These are phyloP conservation scores for Hirundo rustica DNA, from an alignment of 2,797 vertebrate genomes.

Conservation along the genomic window DNA sequence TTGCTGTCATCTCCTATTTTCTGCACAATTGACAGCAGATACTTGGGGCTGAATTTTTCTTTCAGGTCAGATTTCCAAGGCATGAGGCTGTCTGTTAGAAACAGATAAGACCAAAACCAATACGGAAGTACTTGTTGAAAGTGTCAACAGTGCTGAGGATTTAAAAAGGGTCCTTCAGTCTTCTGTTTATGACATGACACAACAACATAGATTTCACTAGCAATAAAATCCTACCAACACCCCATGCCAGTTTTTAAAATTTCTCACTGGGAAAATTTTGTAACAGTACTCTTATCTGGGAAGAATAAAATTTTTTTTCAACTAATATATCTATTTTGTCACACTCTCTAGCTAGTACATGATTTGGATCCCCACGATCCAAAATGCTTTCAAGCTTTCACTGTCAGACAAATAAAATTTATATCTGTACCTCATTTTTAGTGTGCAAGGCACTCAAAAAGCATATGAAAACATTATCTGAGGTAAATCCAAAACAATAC, in stretches of 20 bases:
- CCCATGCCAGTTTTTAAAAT: slow-evolving; percentile 56
- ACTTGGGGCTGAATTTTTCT: slow-evolving; percentile 81
- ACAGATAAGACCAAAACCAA: slow-evolving; percentile 81
- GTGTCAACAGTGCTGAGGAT: slow-evolving; percentile 73
- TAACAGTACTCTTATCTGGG: slow-evolving; percentile 14
- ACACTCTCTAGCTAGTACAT: background rate
- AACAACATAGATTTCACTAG: slow-evolving; percentile 66
- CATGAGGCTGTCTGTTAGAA: slow-evolving; percentile 77
- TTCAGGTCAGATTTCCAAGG: slow-evolving; percentile 80
- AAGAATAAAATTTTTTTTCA: background rate
- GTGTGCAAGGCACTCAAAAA: background rate
- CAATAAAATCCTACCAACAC: slow-evolving; percentile 67
- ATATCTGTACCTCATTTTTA: background rate
- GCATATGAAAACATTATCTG: background rate
- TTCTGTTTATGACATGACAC: slow-evolving; percentile 72
- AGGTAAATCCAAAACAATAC: background rate
- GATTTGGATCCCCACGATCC: background rate
- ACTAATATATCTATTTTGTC: background rate
- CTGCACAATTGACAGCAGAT: slow-evolving; percentile 82
- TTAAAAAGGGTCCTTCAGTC: slow-evolving; percentile 72
- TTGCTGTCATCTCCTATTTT: slow-evolving; percentile 85
- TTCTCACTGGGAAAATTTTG: slow-evolving; percentile 55
- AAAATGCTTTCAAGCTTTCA: background rate
- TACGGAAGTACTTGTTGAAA: slow-evolving; percentile 74
- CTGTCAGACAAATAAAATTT: background rate